Evolutionary conservation across 1,140 invertebrate species (phyloP), one percentile per base, ranked within the genome.

Genomic region (Psilanteris sp.): DNA sequence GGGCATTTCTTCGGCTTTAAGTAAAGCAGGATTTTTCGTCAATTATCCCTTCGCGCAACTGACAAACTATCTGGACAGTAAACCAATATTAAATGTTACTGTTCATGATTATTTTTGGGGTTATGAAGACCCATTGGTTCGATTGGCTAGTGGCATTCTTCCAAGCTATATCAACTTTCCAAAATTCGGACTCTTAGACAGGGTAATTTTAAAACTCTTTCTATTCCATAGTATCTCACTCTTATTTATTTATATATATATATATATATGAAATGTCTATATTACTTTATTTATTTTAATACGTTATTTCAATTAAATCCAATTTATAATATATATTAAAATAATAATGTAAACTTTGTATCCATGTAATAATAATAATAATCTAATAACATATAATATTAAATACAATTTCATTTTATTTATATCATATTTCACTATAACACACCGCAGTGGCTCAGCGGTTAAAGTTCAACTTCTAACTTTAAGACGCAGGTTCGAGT

Each of bases 41-140:
- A 93, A 93, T 34, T 87, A 91, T 16, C 92, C 91, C 0, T 86
- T 94, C 0, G 89, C 90, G 13, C 90, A 92, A 14, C 81, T 95
- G 16, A 87, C 92, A 1, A 89, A 89, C 31, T 87, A 90, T 3
- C 71, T 94, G 1, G 89, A 92, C 10, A 90, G 93, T 7, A 89
- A 93, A 80, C 89, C 94, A 0, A 93, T 97, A 78, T 87, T 93
- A 15, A 91, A 91, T 1, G 78, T 94, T 20, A 91, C 91, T 0
- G 91, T 95, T 0, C 84, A 94, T 10, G 92, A 97, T 2, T 92
- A 95, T 57, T 84, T 97, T 1, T 97, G 94, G 94, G 96, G 96
- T 0, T 97, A 96, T 78, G 90, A 95, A 1, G 95, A 97, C 83
- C 87, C 90, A 1, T 74, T 96, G 0, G 91, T 96, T 5, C 87